A percentile compares a stretch with the other conserved stretches of the same genome.
Evolutionary conservation across 2,888 invertebrate genomes (phyloP).

Genomic region (Tortricodes alternella): DNA sequence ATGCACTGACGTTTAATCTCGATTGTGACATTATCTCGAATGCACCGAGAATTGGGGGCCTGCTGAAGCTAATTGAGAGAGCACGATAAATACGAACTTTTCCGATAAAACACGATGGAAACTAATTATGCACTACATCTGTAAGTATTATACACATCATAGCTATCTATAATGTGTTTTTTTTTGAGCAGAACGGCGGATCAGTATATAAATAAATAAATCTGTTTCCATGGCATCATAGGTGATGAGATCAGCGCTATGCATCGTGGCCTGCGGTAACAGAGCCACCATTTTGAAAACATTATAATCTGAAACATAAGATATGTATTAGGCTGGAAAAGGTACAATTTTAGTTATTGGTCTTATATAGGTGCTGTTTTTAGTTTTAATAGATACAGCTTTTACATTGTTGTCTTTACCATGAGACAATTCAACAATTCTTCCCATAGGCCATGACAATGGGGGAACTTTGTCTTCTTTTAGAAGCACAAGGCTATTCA

Average conservation of each 20-base stretch:
- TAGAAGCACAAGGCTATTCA: neutral
- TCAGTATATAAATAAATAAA: too few species aligned
- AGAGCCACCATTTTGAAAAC: neutral
- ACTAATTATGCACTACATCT: too few species aligned
- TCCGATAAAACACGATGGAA: too few species aligned
- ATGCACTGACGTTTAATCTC: too few species aligned
- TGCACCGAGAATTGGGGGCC: too few species aligned
- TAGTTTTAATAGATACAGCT: neutral
- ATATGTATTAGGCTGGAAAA: neutral
- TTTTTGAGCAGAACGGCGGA: too few species aligned
- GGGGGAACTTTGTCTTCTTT: neutral
- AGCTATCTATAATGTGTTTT: too few species aligned
- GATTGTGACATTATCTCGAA: too few species aligned
- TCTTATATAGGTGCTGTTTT: neutral
- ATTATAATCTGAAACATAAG: neutral
- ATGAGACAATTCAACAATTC: neutral
- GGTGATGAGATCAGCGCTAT: neutral
- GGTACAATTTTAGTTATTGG: neutral
- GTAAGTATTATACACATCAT: too few species aligned
- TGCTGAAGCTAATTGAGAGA: too few species aligned
- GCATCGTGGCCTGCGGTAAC: neutral
- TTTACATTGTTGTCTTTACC: neutral
- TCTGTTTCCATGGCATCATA: neutral
- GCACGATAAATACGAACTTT: too few species aligned
- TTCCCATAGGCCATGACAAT: neutral